Conservation (phyloP, 2,888 invertebrate genomes). For the Dasypogon diadema region DNA sequence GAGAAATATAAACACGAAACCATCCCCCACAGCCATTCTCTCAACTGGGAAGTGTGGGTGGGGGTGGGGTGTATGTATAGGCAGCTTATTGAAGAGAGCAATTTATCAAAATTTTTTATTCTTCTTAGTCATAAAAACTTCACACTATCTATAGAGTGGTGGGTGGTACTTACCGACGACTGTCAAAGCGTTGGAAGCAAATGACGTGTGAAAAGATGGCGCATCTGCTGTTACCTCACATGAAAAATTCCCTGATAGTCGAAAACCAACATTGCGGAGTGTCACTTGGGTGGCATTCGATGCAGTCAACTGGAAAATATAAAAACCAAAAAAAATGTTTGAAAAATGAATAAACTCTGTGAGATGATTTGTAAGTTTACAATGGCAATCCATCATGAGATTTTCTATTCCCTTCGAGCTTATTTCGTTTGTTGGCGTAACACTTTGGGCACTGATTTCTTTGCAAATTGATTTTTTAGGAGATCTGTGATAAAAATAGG, state of each 20-base stretch:
- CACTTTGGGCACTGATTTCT: not conserved
- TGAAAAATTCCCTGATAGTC: conserved; percentile 78
- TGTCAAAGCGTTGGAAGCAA: conserved; percentile 75
- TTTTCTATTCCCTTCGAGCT: conserved; percentile 7
- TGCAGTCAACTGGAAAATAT: conserved; percentile 72
- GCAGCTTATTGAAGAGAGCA: conserved; percentile 23
- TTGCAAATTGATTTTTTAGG: not conserved
- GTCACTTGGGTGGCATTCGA: conserved; percentile 79
- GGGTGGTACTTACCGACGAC: conserved; percentile 75
- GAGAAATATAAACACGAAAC: not conserved
- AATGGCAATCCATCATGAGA: conserved; percentile 24
- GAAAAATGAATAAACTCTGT: conserved; percentile 34
- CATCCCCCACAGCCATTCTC: not conserved
- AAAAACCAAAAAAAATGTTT: conserved; percentile 37
- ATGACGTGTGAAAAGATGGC: conserved; percentile 76
- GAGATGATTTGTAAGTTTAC: conserved; percentile 23
- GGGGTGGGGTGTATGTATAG: not conserved
- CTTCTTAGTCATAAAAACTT: not conserved
- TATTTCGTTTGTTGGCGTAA: not conserved
- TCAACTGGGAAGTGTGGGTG: not conserved
- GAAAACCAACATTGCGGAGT: conserved; percentile 76
- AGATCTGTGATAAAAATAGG: too few relatives aligned
- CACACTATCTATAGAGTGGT: not conserved
- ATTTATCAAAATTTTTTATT: conserved; percentile 40
- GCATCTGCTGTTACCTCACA: conserved; percentile 80